Base-by-base conservation (phyloP, 2,113 vertebrate genomes). In the Phainopepla nitens region DNA sequence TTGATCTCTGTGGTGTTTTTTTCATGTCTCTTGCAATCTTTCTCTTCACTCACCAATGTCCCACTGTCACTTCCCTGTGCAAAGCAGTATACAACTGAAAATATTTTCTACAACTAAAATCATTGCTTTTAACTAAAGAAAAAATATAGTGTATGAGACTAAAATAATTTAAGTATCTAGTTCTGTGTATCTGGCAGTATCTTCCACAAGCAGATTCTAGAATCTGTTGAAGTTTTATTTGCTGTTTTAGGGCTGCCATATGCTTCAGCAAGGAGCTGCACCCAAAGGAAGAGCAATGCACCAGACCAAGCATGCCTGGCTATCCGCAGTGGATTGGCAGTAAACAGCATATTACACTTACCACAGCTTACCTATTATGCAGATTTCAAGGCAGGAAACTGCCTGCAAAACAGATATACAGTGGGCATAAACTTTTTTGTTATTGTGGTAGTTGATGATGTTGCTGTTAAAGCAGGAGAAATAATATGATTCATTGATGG, bases 1-100 rank as follows among this genome's bases (percentile, higher is more conserved):
- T 96, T 96, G 92, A 95, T 97, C 90, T 96, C 65, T n/a, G 39
- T 93, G 82, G 79, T 87, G 58, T 47, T 94, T 93, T 97, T 90
- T 77, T 65, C 33, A 21, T 51, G 53, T 87, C 51, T 62, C 13
- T 71, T 45, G 35, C 49, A 83, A 78, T 95, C 56, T 83, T 94
- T 78, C 54, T 75, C 64, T 94, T 85, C n/a, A 28, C 15, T 88
- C 76, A 44, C 31, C 62, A 70, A 20, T 20, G 41, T 58, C 60
- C 56, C 12, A 7, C 60, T 95, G 76, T 71, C 51, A 71, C 42
- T 71, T 83, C 21, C 29, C n/a, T 62, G 41, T 88, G 60, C 57
- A 93, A 93, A 88, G 22, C 44, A 93, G 33, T 31, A 49, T 15
- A 60, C 4, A 62, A 54, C 27, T n/a, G 41, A 65, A 93, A 93